Conservation (phyloP, 2,797 vertebrate genomes). For the Tapera naevia region DNA sequence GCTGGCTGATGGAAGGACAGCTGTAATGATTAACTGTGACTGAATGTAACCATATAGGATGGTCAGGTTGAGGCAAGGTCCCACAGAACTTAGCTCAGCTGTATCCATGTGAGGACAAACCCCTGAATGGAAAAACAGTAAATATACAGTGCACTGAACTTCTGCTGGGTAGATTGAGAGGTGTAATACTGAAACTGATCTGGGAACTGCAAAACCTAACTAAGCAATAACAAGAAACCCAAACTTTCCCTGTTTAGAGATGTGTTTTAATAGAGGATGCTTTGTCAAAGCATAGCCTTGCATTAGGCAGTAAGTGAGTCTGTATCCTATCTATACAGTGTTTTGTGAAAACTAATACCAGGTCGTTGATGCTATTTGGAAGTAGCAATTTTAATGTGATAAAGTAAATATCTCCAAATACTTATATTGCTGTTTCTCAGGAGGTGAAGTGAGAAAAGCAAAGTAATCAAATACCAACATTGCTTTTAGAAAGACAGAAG, state of each 20-base stretch:
- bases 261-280: not conserved
- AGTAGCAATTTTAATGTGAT: not conserved
- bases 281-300: not conserved
- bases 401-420: not conserved
- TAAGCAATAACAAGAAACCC: not conserved
- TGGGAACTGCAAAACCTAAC: not conserved
- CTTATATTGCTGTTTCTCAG: not conserved
- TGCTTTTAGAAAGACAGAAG: not conserved
- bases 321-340: not conserved
- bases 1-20: not conserved
- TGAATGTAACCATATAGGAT: not conserved
- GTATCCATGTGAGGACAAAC: fast-evolving
- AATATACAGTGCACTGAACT: fast-evolving
- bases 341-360: not conserved
- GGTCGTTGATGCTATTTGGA: not conserved
- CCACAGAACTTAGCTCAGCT: not conserved
- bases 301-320: not conserved
- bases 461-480: not conserved
- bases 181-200: not conserved
- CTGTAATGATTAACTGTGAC: fast-evolving
- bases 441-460: not conserved
- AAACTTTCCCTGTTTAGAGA: not conserved
- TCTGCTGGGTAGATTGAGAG: not conserved
- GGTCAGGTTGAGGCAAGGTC: not conserved
- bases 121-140: not conserved